These are phyloP conservation scores for Picus viridis DNA, from an alignment of 2,797 vertebrate species.

Conservation along the genomic window DNA sequence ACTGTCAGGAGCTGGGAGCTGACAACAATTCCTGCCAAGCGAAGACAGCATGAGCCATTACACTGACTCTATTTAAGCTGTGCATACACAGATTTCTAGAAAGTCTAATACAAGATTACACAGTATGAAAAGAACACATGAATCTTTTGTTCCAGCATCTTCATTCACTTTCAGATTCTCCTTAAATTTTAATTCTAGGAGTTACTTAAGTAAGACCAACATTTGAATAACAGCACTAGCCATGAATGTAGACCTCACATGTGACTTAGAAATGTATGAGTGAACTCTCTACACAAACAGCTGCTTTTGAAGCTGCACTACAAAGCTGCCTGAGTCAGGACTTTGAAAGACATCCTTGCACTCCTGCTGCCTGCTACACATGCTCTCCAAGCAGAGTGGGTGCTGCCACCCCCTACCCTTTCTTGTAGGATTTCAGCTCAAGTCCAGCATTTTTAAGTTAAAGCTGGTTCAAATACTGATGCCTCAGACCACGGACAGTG, in stretches of 20 bases:
- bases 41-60: background rate
- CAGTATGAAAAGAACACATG: background rate
- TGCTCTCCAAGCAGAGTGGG: background rate
- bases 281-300: background rate
- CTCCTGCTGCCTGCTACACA: rapidly evolving
- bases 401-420: background rate
- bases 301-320: background rate
- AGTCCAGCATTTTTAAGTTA: background rate
- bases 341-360: background rate
- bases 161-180: background rate
- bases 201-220: background rate
- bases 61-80: background rate
- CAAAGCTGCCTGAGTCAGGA: background rate
- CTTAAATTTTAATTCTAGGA: background rate
- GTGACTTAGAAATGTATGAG: background rate
- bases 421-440: background rate
- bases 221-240: background rate
- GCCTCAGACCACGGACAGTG: background rate
- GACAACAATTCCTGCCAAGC: background rate
- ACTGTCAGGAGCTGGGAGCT: background rate
- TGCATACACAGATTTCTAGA: background rate
- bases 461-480: background rate
- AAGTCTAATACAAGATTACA: background rate
- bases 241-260: background rate
- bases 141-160: background rate